Evolutionary conservation across 1,140 invertebrate species (phyloP), one percentile per base, ranked within the genome.

Genomic region (Aleiodes sp.): DNA sequence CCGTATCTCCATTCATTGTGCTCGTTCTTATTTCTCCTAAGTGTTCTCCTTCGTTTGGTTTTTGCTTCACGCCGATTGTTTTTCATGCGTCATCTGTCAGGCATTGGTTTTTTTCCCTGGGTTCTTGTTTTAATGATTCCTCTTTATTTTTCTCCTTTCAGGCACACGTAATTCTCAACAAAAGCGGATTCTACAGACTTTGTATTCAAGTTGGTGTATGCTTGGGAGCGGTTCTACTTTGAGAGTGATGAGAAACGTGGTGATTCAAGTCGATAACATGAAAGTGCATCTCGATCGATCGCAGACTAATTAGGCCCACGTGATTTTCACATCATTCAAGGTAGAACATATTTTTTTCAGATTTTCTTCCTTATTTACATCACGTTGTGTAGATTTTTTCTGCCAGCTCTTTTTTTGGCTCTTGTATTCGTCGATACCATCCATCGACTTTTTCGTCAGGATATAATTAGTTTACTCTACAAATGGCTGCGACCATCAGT

Each of bases 291-390:
- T 19, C 14, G 28, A 66, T 56, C 46, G 43, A 66, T 66, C 43
- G 59, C 2, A n/a, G 29, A 33, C 26, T 66, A 66, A 66, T 66
- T 66, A 56, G 65, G 29, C 19, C 26, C 41, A 12, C 29, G 43
- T 57, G 43, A 66, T 66, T 56, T 66, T 66, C n/a, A 46, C n/a
- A 16, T 19, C 16, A 19, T 46, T 46, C 16, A 8, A 16, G 41
- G 14, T n/a, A n/a, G n/a, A n/a, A n/a, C n/a, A n/a, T n/a, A 2
- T 46, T 46, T 46, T 46, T 16, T 46, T 46, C 41, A 8, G 16
- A 19, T 46, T 46, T 46, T 46, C 14, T 46, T 19, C 1, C 12
- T n/a, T n/a, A 46, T 46, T 46, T 46, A 7, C 14, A 46, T 46
- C 41, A 46, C 41, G 41, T 46, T 46, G 14, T 19, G 14, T 10